These are phyloP conservation scores for Falco punctatus DNA, from an alignment of 2,113 vertebrate genomes.

Conservation along the genomic window DNA sequence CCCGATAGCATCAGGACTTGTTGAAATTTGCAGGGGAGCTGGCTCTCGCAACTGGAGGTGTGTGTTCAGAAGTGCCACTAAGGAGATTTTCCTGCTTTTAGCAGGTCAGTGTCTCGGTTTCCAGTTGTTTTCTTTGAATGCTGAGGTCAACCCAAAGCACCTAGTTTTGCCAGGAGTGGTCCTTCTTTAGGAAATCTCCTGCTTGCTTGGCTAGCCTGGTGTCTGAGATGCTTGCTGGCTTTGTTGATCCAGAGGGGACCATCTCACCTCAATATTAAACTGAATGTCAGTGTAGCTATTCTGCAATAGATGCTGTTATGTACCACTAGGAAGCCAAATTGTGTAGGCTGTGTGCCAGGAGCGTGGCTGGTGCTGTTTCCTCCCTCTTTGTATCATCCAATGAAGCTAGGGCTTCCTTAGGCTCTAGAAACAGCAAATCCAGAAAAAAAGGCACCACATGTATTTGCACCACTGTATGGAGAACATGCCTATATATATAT, in stretches of 20 bases:
- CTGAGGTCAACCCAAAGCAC: neutral
- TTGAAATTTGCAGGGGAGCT: neutral
- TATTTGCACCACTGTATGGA: neutral
- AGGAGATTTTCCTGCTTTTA: neutral
- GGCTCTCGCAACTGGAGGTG: rapidly evolving
- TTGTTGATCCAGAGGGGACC: neutral
- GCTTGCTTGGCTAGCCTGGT: neutral
- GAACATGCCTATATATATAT: neutral
- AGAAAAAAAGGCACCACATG: neutral
- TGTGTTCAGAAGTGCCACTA: neutral
- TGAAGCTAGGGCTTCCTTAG: rapidly evolving
- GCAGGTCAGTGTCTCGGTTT: rapidly evolving
- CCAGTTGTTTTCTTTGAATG: neutral
- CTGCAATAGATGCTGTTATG: neutral
- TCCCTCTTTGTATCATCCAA: neutral
- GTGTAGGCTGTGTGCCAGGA: neutral
- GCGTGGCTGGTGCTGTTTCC: neutral
- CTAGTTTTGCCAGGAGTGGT: neutral
- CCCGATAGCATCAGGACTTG: neutral
- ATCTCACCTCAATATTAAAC: neutral
- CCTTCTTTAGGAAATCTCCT: neutral
- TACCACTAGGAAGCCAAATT: neutral
- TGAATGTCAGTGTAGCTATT: neutral
- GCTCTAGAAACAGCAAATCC: neutral
- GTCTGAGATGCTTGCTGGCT: neutral